Evolutionary conservation across 1,140 invertebrate species (phyloP).

Genomic region (Hormaphis cornu): DNA sequence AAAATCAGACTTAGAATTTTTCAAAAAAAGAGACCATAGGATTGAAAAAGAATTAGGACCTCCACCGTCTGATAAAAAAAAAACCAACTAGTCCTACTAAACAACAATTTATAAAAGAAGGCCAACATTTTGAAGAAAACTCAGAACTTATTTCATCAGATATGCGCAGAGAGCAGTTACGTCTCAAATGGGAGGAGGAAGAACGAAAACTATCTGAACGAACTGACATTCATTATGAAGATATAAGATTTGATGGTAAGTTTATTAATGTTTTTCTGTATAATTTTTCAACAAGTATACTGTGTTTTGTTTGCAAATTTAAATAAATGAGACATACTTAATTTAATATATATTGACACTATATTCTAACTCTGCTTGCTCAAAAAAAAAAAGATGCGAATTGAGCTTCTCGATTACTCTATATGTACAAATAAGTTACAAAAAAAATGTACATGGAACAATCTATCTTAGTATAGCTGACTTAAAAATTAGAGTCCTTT

Average conservation of each 20-base stretch:
- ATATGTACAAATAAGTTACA: too few relatives aligned
- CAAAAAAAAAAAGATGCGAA: too few relatives aligned
- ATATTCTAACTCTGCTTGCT: too few relatives aligned
- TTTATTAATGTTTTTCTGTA: conserved; percentile 30
- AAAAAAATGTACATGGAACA: too few relatives aligned
- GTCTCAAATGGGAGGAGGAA: conserved; percentile 59
- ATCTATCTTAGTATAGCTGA: too few relatives aligned
- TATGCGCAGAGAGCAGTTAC: conserved; percentile 49
- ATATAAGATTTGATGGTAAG: conserved; percentile 73
- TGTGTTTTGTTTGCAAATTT: too few relatives aligned
- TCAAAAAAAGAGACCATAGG: conserved; percentile 56
- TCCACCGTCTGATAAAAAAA: not conserved
- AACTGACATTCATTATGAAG: conserved; percentile 75
- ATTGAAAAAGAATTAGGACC: conserved; percentile 40
- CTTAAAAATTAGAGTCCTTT: too few relatives aligned
- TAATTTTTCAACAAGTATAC: too few relatives aligned
- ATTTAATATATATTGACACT: too few relatives aligned
- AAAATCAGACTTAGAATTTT: conserved; percentile 61
- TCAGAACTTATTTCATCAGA: conserved; percentile 44
- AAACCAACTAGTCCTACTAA: conserved; percentile 25
- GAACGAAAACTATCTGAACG: conserved; percentile 48
- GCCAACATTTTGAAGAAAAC: not conserved
- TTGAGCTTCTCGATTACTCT: too few relatives aligned
- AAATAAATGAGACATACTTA: too few relatives aligned
- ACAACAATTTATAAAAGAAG: conserved; percentile 33